Conservation (phyloP, 2,113 vertebrate genomes). For the Psettodes erumei region DNA sequence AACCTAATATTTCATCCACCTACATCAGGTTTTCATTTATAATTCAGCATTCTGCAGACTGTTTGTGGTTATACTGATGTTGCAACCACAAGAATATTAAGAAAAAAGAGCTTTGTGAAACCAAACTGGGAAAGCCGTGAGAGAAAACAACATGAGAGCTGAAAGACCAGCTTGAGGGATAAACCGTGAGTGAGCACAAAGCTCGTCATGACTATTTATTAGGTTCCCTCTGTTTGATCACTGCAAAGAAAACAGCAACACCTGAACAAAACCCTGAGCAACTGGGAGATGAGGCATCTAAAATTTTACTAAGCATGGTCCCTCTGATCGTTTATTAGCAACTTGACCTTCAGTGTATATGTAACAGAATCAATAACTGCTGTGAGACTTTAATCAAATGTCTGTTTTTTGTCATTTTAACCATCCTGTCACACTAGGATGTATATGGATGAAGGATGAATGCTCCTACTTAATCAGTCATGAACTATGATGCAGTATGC, state of each 20-base stretch:
- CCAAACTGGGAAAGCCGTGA: conserved; percentile 29
- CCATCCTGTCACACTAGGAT: not conserved
- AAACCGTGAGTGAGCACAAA: conserved; percentile 30
- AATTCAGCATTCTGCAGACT: not conserved
- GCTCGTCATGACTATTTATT: conserved; percentile 57
- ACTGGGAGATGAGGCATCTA: conserved; percentile 7
- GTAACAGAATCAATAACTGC: not conserved
- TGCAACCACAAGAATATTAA: conserved; percentile 14
- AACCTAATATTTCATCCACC: not conserved
- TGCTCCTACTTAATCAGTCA: not conserved
- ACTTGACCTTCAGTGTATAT: not conserved
- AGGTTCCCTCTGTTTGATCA: conserved; percentile 50
- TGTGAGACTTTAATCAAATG: not conserved
- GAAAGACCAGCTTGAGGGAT: conserved; percentile 38
- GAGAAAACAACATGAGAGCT: conserved; percentile 49
- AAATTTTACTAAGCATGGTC: conserved; percentile 12
- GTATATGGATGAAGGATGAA: not conserved
- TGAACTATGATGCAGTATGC: not conserved
- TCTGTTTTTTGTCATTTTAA: not conserved
- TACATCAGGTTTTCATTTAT: not conserved
- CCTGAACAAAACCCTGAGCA: conserved; percentile 38
- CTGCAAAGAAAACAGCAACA: conserved; percentile 33
- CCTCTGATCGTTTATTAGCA: conserved; percentile 20
- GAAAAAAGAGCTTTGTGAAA: conserved; percentile 9
- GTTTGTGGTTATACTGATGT: conserved; percentile 28